These are phyloP conservation scores for Gasteruption jaculator DNA, from an alignment of 2,888 invertebrate genomes.

Conservation along the genomic window DNA sequence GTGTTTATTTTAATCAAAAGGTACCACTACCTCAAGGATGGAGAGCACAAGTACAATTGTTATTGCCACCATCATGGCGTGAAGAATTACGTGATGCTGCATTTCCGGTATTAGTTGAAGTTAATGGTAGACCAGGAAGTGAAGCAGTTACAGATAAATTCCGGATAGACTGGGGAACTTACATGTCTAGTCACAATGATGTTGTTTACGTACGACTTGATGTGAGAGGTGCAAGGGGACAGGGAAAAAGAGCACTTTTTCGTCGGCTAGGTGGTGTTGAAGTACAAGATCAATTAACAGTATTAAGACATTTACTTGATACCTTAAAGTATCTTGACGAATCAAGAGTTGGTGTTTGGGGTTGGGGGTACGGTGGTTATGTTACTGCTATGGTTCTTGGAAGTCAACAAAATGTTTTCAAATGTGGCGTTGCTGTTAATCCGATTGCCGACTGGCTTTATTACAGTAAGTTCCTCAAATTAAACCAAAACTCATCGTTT, in stretches of 20 bases:
- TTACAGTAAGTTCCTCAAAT: constrained; percentile 69
- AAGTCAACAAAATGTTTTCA: constrained; percentile 76
- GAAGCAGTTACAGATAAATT: constrained; percentile 87
- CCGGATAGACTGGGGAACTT: constrained; percentile 85
- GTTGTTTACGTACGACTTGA: constrained; percentile 88
- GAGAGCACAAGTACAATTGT: constrained; percentile 80
- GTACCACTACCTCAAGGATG: constrained; percentile 79
- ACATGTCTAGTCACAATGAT: constrained; percentile 86
- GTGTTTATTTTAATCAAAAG: no score
- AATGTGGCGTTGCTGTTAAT: constrained; percentile 90
- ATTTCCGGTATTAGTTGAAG: constrained; percentile 84
- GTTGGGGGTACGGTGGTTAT: constrained; percentile 96
- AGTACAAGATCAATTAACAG: constrained; percentile 87
- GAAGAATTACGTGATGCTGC: constrained; percentile 82
- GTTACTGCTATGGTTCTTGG: constrained; percentile 89
- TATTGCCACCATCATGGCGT: constrained; percentile 84
- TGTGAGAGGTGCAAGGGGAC: constrained; percentile 77
- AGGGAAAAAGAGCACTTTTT: constrained; percentile 78
- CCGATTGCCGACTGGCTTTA: constrained; percentile 95
- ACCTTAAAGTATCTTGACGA: constrained; percentile 81
- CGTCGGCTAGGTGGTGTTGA: constrained; percentile 83
- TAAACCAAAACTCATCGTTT: neutral
- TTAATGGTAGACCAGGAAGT: constrained; percentile 90
- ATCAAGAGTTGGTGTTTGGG: constrained; percentile 88
- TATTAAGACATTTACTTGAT: constrained; percentile 76